Evolutionary conservation across 2,888 invertebrate genomes (phyloP).

Genomic region (Scaptomyza reducta): DNA sequence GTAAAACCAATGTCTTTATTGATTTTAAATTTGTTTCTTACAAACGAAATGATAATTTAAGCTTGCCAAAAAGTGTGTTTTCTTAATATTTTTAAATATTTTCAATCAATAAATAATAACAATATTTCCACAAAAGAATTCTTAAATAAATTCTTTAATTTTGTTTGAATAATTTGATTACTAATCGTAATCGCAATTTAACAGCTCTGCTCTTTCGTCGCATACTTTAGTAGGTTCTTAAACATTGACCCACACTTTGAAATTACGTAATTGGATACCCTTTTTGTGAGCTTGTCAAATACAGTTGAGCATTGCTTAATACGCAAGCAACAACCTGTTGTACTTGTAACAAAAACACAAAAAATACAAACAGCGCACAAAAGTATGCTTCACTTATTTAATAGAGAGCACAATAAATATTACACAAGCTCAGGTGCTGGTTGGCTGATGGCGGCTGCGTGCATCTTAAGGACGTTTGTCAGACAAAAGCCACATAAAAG

Average conservation of each 20-base stretch:
- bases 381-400: conserved; percentile 69
- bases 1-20: too few species aligned
- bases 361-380: conserved; percentile 38
- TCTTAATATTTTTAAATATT: too few species aligned
- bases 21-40: too few species aligned
- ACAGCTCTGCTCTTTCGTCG: too few species aligned
- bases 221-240: neutral
- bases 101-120: too few species aligned
- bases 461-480: conserved; percentile 39
- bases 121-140: too few species aligned
- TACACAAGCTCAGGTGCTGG: conserved; percentile 69
- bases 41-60: too few species aligned
- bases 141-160: too few species aligned
- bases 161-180: too few species aligned
- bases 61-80: too few species aligned
- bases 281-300: conserved; percentile 50
- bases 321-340: conserved; percentile 26
- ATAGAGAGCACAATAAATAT: conserved; percentile 77
- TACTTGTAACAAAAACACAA: conserved; percentile 4
- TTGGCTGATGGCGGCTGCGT: conserved; percentile 16
- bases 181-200: too few species aligned
- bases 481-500: conserved; percentile 46
- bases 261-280: neutral
- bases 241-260: conserved; percentile 10
- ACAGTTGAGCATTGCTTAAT: conserved; percentile 40